Evolutionary conservation across 2,888 invertebrate species (phyloP), one percentile per base, ranked within the genome.

Genomic region (Andrena chrysosceles): DNA sequence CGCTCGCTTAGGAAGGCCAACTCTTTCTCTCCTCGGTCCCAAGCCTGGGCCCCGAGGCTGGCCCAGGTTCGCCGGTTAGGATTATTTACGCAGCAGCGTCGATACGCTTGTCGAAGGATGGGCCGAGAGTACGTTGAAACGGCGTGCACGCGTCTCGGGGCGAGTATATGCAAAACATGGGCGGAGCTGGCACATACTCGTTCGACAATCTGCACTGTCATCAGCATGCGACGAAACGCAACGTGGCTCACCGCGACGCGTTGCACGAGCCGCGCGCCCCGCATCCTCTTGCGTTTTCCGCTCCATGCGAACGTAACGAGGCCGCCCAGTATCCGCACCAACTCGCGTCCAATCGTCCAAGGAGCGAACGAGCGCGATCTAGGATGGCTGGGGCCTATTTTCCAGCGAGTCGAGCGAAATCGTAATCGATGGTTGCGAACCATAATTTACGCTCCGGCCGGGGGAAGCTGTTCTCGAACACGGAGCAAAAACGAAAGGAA

Each of bases 151-250:
- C 76, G 70, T 81, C 85, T 77, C 56, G 52, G 63, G 42, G 64
- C 81, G 77, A 85, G 80, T 76, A 73, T 85, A 88, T 89, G 89
- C 89, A 89, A 89, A 87, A 81, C 88, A 91, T 90, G 90, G 90
- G 91, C 89, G 91, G 89, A 83, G 81, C 87, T 68, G 83, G 77
- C 83, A 87, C 85, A 89, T 85, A 89, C 87, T 89, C 89, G 83
- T 86, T 80, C 82, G 79, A 85, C 90, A 90, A 92, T 92, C 91
- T 90, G 89, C 88, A 88, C 91, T 91, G 91, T 92, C 92, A 92
- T 92, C 91, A 86, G 86, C 91, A 86, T 87, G 87, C 91, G 87
- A 87, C 88, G 84, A 79, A 86, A 84, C 87, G 80, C 88, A 78
- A 84, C 86, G 80, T 71, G 77, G 81, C 75, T 77, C 77, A 73